Evolutionary conservation across 2,888 invertebrate genomes (phyloP).

Genomic region (Plebejus melissa): DNA sequence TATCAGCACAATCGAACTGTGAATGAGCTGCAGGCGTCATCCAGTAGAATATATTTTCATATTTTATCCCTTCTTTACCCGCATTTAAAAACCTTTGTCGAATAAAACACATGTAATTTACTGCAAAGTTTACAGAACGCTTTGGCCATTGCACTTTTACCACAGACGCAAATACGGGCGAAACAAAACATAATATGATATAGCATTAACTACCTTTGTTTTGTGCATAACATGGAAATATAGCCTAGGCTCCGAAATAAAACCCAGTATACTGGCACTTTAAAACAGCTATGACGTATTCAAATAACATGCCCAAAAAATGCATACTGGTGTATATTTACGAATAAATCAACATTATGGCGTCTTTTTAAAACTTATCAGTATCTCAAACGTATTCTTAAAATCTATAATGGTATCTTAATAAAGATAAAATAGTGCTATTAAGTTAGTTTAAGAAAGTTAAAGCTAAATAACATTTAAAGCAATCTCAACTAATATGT

Average conservation of each 20-base stretch:
- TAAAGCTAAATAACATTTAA: too few relatives aligned
- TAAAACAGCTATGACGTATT: too few relatives aligned
- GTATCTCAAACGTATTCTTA: too few relatives aligned
- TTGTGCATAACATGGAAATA: neutral
- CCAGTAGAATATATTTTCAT: too few relatives aligned
- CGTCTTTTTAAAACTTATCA: too few relatives aligned
- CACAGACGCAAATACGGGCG: conserved; percentile 9
- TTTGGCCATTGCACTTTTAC: conserved; percentile 9
- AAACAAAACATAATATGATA: neutral
- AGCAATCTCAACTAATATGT: neutral
- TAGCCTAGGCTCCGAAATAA: neutral
- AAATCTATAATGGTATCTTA: too few relatives aligned
- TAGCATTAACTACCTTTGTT: neutral
- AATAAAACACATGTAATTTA: neutral
- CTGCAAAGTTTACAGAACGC: neutral
- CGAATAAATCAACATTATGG: too few relatives aligned
- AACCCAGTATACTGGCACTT: neutral
- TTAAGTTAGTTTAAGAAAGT: too few relatives aligned
- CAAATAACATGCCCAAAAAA: too few relatives aligned
- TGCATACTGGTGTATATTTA: too few relatives aligned
- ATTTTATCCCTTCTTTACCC: neutral
- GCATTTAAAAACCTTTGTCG: neutral
- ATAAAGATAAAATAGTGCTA: too few relatives aligned
- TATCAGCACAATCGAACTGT: neutral
- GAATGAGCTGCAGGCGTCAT: neutral